phyloP scores from a whole-genome alignment of 2,797 vertebrate genomes.

The Cossypha caffra region DNA sequence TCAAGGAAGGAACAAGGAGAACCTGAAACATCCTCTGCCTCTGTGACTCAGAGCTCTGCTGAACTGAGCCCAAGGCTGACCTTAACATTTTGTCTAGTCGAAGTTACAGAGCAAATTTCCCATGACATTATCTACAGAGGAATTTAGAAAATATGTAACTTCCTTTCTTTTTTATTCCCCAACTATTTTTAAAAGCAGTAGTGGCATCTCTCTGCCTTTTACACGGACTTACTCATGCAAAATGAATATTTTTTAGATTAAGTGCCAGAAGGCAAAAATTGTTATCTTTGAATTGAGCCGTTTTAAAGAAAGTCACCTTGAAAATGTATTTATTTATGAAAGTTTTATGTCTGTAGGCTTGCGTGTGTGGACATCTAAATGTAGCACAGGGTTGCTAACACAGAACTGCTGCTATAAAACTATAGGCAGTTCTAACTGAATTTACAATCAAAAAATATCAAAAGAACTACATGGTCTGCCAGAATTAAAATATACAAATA shows the following conservation, averaged over 20 bases:
- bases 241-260: not conserved
- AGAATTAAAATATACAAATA: not conserved
- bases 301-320: slow-evolving; percentile 28
- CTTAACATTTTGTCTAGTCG: not conserved
- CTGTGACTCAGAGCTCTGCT: not conserved
- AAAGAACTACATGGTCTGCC: fast-evolving
- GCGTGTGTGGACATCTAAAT: not conserved
- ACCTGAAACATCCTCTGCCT: not conserved
- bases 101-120: not conserved
- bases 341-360: not conserved
- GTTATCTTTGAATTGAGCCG: not conserved
- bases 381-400: not conserved
- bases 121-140: not conserved
- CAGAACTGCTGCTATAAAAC: not conserved
- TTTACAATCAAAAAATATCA: not conserved
- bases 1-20: not conserved
- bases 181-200: not conserved
- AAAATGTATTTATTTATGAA: slow-evolving; percentile 7
- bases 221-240: not conserved
- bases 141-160: not conserved
- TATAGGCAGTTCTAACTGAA: not conserved
- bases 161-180: not conserved
- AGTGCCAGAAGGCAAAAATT: not conserved
- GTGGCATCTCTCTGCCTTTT: not conserved
- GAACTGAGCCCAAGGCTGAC: not conserved